Conservation (phyloP, 2,797 vertebrate species). For the Hypotaenidia okinawae region DNA sequence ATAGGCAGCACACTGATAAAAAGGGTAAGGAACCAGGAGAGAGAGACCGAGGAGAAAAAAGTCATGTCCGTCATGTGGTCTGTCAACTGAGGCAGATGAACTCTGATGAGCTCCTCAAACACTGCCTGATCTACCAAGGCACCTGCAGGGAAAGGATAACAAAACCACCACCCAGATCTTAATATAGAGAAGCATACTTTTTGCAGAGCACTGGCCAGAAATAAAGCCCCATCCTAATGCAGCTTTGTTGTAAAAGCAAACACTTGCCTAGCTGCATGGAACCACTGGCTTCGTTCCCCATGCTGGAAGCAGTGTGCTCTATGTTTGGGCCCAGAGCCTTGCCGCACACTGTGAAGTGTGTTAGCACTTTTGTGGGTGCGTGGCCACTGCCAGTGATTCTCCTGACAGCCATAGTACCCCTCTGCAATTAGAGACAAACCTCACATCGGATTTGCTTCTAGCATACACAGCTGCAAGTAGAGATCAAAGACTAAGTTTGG, state of each 20-base stretch:
- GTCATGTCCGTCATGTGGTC: slow-evolving; percentile 96
- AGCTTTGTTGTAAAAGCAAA: background rate
- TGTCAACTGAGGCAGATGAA: slow-evolving; percentile 92
- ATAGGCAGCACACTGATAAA: slow-evolving; percentile 97
- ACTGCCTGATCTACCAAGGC: slow-evolving; percentile 98
- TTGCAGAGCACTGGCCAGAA: background rate
- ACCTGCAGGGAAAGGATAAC: slow-evolving; percentile 79
- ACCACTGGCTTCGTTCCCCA: background rate
- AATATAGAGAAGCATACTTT: slow-evolving; percentile 13
- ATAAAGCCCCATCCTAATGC: background rate
- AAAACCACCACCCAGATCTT: slow-evolving; percentile 61
- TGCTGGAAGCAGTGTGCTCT: background rate
- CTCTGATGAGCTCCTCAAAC: slow-evolving; percentile 95
- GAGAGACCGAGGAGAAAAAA: slow-evolving; percentile 95
- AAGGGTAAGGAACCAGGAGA: slow-evolving; percentile 98
- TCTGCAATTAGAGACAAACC: background rate
- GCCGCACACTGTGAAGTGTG: background rate
- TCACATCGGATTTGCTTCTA: background rate
- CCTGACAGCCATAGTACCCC: background rate
- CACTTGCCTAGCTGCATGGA: background rate
- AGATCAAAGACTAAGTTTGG: background rate
- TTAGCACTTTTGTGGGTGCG: background rate
- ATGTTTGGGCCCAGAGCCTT: background rate
- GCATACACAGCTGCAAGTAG: background rate
- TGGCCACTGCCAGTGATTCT: background rate